Evolutionary conservation across 1,140 invertebrate genomes (phyloP).

Genomic region (Listronotus bonariensis): DNA sequence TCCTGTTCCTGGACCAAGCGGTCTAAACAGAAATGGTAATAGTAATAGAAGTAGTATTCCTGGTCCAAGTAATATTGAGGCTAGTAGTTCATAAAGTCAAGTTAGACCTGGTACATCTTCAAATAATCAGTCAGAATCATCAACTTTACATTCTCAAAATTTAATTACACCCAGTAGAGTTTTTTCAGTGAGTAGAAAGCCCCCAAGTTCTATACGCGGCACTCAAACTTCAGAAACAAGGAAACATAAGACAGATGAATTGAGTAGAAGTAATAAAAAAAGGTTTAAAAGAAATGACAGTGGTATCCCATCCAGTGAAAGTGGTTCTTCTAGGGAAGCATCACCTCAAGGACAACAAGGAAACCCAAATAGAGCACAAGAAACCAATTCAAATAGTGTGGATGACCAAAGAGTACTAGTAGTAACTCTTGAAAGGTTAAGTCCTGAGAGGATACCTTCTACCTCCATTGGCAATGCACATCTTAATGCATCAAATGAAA

Average conservation of each 20-base stretch:
- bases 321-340: conserved; percentile 19
- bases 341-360: conserved; percentile 3
- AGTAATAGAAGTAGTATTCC: conserved; percentile 6
- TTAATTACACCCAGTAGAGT: conserved; percentile 44
- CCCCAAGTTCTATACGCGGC: conserved; percentile 37
- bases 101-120: background rate
- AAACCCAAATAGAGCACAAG: background rate
- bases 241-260: conserved; percentile 40
- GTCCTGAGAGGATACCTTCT: conserved; percentile 22
- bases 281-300: conserved; percentile 25
- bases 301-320: conserved; percentile 6
- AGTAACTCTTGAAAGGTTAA: conserved; percentile 26
- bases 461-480: background rate
- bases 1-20: conserved; percentile 27
- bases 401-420: conserved; percentile 25
- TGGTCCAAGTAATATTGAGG: background rate
- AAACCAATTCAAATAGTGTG: background rate
- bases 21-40: background rate
- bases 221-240: conserved; percentile 42
- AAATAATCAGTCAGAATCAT: conserved; percentile 5
- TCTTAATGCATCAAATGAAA: background rate
- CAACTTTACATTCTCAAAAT: conserved; percentile 31
- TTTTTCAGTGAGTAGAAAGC: conserved; percentile 41
- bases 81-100: conserved; percentile 2
- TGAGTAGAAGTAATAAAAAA: conserved; percentile 32